Conservation (phyloP, 1,140 invertebrate genomes). For the Pogonomyrmex californicus region DNA sequence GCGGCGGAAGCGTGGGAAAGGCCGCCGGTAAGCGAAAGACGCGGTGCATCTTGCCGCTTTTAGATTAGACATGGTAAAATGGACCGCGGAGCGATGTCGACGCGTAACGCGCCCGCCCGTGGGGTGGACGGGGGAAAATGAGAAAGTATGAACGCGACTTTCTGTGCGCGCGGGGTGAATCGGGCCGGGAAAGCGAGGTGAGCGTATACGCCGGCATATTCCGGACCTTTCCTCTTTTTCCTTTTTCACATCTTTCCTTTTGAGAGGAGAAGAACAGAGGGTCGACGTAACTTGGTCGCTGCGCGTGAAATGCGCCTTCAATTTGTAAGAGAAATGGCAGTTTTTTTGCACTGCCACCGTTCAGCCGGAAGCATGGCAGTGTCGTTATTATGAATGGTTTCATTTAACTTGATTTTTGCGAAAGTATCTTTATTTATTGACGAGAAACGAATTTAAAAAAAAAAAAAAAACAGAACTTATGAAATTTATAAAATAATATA, state of each 20-base stretch:
- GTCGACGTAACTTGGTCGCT: background rate
- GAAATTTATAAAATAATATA: background rate
- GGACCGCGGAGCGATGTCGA: slow-evolving; percentile 16
- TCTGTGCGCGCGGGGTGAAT: background rate
- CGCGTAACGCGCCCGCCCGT: background rate
- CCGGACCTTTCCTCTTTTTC: background rate
- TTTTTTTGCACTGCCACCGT: background rate
- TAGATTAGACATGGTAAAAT: slow-evolving; percentile 52
- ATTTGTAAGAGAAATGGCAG: slow-evolving; percentile 31
- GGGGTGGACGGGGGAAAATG: slow-evolving; percentile 34
- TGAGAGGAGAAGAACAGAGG: slow-evolving; percentile 40
- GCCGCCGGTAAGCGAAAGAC: slow-evolving; percentile 15
- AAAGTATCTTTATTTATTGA: background rate
- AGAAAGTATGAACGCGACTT: slow-evolving; percentile 58
- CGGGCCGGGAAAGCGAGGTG: background rate
- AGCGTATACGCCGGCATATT: background rate
- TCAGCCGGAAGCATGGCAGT: background rate
- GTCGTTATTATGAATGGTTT: background rate
- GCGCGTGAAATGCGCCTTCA: slow-evolving; percentile 40
- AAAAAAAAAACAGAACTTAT: background rate
- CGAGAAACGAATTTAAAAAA: background rate
- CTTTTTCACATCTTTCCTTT: background rate
- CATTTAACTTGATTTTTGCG: background rate
- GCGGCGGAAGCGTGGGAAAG: slow-evolving; percentile 31
- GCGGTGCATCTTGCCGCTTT: slow-evolving; percentile 28